These are phyloP conservation scores for Hyaena hyaena DNA, from an alignment of 2,113 vertebrate species.

Conservation along the genomic window DNA sequence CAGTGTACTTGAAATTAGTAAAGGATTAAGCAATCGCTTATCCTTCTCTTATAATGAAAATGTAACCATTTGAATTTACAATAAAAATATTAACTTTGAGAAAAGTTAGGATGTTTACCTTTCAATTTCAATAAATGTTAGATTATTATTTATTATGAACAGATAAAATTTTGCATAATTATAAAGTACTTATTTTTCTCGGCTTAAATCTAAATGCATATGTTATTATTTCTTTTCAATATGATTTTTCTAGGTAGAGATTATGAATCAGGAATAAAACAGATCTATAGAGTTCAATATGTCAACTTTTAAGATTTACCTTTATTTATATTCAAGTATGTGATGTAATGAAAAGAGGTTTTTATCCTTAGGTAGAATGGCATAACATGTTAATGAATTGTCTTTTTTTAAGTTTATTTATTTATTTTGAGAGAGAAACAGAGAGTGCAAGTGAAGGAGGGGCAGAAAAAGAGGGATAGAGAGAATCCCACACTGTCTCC, in stretches of 20 bases:
- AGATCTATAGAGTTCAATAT: not conserved
- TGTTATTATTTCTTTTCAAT: not conserved
- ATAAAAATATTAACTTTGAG: constrained; percentile 30
- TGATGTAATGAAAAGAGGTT: not conserved
- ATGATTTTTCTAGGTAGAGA: not conserved
- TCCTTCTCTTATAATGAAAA: constrained; percentile 41
- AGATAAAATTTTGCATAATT: not conserved
- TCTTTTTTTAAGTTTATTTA: too few species aligned
- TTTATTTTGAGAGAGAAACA: too few species aligned
- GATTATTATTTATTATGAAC: not conserved
- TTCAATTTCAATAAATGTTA: constrained; percentile 13
- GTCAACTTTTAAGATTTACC: not conserved
- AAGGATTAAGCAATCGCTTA: constrained; percentile 16
- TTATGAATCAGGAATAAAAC: not conserved
- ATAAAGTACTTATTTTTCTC: not conserved
- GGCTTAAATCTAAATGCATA: not conserved
- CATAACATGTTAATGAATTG: not conserved
- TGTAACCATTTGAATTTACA: constrained; percentile 4
- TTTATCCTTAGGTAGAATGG: not conserved
- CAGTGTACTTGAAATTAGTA: constrained; percentile 19
- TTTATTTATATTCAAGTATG: not conserved
- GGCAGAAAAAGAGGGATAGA: too few species aligned
- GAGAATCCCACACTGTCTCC: too few species aligned
- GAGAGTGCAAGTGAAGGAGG: too few species aligned
- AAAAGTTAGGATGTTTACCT: not conserved